A percentile compares a stretch with the other conserved stretches of the same genome.
These are phyloP conservation scores for Muscidifurax raptorellus DNA, from an alignment of 1,140 invertebrate genomes.

Conservation along the genomic window DNA sequence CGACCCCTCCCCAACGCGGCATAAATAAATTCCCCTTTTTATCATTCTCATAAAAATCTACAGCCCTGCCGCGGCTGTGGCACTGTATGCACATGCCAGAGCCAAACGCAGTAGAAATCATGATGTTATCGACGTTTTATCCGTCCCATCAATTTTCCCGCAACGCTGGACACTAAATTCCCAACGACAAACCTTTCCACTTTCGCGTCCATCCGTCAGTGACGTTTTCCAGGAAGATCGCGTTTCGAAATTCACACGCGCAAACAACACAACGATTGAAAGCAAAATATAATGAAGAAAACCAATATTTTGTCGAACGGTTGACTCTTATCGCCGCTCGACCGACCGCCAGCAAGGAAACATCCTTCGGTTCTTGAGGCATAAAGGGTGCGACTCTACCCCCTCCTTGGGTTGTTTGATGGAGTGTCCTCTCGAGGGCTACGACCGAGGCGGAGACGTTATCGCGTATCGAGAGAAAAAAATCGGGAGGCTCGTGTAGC, in stretches of 20 bases:
- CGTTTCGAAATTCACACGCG: background rate
- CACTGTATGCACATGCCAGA: background rate
- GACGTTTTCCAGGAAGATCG: background rate
- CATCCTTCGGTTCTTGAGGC: constrained; percentile 65
- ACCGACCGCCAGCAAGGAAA: constrained; percentile 68
- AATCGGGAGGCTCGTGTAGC: background rate
- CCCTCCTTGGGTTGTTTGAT: constrained; percentile 67
- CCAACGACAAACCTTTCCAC: constrained; percentile 29
- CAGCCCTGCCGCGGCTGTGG: background rate
- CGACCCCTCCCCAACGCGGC: background rate
- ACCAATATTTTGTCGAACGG: constrained; percentile 31
- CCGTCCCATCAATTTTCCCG: constrained; percentile 29
- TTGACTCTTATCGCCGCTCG: constrained; percentile 69
- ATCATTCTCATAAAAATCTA: constrained; percentile 28
- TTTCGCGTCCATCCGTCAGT: constrained; percentile 14
- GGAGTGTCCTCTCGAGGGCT: constrained; percentile 71
- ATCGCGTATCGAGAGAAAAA: constrained; percentile 64
- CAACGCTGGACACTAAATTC: constrained; percentile 16
- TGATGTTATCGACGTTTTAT: constrained; percentile 39
- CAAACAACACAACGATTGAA: background rate
- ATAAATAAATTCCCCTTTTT: constrained; percentile 17
- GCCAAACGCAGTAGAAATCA: background rate
- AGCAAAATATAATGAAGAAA: constrained; percentile 6
- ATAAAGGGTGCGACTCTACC: constrained; percentile 65
- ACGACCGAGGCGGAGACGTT: constrained; percentile 53